phyloP scores from a whole-genome alignment of 1,140 invertebrate genomes.

The Zaprionus tsacasi region DNA sequence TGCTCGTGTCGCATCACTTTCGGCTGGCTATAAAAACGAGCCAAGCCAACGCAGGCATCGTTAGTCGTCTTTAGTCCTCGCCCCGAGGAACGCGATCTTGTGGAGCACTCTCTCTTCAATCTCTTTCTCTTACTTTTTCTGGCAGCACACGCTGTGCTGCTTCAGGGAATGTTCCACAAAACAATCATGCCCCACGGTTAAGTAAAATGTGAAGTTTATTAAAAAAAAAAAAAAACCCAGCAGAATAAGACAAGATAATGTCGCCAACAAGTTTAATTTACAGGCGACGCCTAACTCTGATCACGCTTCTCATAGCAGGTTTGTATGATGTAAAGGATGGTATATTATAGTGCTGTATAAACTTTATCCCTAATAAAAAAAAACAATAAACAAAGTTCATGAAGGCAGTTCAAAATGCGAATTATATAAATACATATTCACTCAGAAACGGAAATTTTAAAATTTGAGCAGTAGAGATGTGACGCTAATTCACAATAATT shows the following conservation, averaged over 20 bases:
- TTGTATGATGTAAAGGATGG: not conserved
- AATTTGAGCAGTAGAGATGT: no score
- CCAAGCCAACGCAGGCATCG: conserved; percentile 13
- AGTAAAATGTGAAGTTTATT: conserved; percentile 12
- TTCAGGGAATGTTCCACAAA: conserved; percentile 17
- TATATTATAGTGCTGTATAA: no score
- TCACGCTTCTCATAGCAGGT: conserved; percentile 57
- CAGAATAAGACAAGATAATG: conserved; percentile 44
- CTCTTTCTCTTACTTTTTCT: not conserved
- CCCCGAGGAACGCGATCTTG: conserved; percentile 13
- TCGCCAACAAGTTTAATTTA: conserved; percentile 1
- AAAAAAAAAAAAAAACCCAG: not conserved
- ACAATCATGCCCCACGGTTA: conserved; percentile 17
- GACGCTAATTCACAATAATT: no score
- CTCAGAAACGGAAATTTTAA: no score
- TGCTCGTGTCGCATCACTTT: conserved; percentile 33
- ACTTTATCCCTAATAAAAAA: no score
- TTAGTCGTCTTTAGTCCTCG: conserved; percentile 49
- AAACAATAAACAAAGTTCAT: no score
- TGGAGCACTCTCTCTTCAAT: not conserved
- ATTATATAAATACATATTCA: no score
- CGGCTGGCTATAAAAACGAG: conserved; percentile 65
- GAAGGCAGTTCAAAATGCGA: no score
- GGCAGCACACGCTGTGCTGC: conserved; percentile 10
- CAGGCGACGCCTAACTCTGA: conserved; percentile 32